phyloP scores from a whole-genome alignment of 2,797 vertebrate species.

The Pseudopleuronectes americanus region DNA sequence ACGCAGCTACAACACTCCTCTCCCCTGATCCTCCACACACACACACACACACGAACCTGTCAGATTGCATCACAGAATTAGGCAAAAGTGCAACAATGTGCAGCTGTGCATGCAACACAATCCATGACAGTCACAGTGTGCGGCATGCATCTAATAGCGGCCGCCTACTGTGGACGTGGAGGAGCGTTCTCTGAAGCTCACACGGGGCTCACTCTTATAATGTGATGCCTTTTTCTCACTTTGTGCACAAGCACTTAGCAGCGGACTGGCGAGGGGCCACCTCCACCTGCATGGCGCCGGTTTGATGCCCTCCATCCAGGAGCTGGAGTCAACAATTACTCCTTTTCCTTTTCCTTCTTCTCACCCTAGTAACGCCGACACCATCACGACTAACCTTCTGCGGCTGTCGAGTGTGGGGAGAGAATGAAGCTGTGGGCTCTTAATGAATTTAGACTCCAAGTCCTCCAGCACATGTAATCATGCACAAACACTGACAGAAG shows the following conservation, averaged over 20 bases:
- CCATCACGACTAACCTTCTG: constrained; percentile 22
- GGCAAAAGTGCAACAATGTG: constrained; percentile 29
- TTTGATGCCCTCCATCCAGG: constrained; percentile 22
- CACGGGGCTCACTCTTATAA: constrained; percentile 52
- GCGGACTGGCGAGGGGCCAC: constrained; percentile 32
- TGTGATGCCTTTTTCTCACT: constrained; percentile 58
- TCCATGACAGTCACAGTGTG: constrained; percentile 27
- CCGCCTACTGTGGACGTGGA: constrained; percentile 34
- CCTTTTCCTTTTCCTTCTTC: background rate
- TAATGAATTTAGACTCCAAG: constrained; percentile 70
- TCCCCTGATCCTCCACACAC: constrained; percentile 1
- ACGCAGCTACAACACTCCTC: constrained; percentile 15
- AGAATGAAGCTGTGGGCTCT: constrained; percentile 49
- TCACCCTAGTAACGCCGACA: constrained; percentile 17
- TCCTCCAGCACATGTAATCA: constrained; percentile 74
- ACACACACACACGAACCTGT: constrained; percentile 31
- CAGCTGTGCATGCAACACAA: constrained; percentile 53
- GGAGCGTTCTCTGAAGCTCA: constrained; percentile 43
- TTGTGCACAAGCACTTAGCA: constrained; percentile 60
- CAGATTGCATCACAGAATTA: constrained; percentile 40
- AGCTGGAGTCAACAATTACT: background rate
- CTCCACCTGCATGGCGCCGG: constrained; percentile 33
- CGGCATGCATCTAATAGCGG: constrained; percentile 11
- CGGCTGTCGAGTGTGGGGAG: constrained; percentile 49
- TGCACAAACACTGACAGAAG: constrained; percentile 73